Evolutionary conservation across 1,140 invertebrate genomes (phyloP).

Genomic region (Bombus confusus): DNA sequence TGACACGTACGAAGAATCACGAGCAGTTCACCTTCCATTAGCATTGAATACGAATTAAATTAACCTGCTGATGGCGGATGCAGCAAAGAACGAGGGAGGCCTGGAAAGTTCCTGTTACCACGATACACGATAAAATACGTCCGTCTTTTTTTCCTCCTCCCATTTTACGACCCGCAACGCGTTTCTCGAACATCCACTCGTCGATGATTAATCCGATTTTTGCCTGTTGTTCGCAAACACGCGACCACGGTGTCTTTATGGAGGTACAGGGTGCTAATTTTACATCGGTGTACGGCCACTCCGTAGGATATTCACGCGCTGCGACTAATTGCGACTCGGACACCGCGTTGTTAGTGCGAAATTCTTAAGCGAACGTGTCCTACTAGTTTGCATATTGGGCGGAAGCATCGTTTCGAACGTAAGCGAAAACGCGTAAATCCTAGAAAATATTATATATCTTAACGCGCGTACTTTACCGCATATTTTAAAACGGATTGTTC

Average conservation of each 20-base stretch:
- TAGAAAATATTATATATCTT: accelerated
- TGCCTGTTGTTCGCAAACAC: not conserved
- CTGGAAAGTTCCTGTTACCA: slow-evolving; percentile 27
- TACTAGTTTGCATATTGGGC: not conserved
- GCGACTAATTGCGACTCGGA: slow-evolving; percentile 43
- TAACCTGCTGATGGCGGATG: slow-evolving; percentile 62
- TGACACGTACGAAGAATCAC: slow-evolving; percentile 55
- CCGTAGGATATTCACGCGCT: slow-evolving; percentile 8
- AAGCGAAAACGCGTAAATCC: not conserved
- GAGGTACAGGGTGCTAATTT: slow-evolving; percentile 30
- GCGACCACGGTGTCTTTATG: not conserved
- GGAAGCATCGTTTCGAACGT: too few species aligned
- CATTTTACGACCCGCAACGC: not conserved
- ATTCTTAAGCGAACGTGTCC: slow-evolving; percentile 26
- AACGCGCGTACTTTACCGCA: too few species aligned
- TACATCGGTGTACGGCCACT: slow-evolving; percentile 14
- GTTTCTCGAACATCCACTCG: not conserved
- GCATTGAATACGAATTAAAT: slow-evolving; percentile 68
- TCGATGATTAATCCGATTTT: not conserved
- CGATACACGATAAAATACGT: slow-evolving; percentile 25
- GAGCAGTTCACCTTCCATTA: slow-evolving; percentile 62
- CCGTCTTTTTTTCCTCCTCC: not conserved
- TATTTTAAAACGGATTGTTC: too few species aligned
- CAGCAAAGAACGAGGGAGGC: slow-evolving; percentile 28
- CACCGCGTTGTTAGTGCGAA: slow-evolving; percentile 31